Percentiles rank a stretch among this genome's conserved stretches.
These are phyloP conservation scores for Macropus fuliginosus DNA, from an alignment of 2,797 vertebrate species.

Conservation along the genomic window DNA sequence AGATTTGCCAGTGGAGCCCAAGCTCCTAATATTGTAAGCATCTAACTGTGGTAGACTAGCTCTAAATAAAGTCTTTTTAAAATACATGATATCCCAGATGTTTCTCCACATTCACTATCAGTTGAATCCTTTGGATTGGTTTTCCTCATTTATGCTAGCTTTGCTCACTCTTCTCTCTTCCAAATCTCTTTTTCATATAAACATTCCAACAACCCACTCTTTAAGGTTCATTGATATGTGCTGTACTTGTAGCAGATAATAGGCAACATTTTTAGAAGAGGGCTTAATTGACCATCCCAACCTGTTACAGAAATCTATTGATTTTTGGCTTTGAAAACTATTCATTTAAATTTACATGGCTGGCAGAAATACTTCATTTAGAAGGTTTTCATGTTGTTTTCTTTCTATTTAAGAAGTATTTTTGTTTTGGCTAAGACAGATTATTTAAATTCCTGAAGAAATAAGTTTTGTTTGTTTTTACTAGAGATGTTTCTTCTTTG, in stretches of 20 bases:
- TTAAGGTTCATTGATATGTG: constrained; percentile 42
- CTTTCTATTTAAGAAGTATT: constrained; percentile 17
- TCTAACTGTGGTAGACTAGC: neutral
- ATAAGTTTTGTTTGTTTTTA: constrained; percentile 77
- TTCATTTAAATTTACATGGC: constrained; percentile 22
- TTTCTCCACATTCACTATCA: constrained; percentile 23
- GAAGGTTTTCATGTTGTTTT: constrained; percentile 64
- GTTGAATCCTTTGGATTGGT: neutral
- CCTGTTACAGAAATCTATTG: neutral
- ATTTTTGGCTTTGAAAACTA: constrained; percentile 65
- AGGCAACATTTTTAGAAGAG: constrained; percentile 39
- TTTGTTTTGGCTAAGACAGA: constrained; percentile 21
- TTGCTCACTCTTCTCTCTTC: neutral
- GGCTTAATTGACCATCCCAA: neutral
- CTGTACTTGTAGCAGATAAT: constrained; percentile 54
- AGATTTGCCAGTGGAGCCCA: neutral
- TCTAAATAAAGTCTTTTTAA: constrained; percentile 12
- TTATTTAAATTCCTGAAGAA: constrained; percentile 63
- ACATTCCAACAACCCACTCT: constrained; percentile 30
- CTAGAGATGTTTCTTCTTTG: constrained; percentile 79
- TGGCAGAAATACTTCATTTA: constrained; percentile 56
- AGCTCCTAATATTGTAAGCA: neutral
- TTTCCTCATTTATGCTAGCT: constrained; percentile 28
- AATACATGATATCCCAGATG: constrained; percentile 7
- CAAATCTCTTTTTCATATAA: neutral